Evolutionary conservation across 2,113 vertebrate species (phyloP).

Genomic region (Amphilophus citrinellus): DNA sequence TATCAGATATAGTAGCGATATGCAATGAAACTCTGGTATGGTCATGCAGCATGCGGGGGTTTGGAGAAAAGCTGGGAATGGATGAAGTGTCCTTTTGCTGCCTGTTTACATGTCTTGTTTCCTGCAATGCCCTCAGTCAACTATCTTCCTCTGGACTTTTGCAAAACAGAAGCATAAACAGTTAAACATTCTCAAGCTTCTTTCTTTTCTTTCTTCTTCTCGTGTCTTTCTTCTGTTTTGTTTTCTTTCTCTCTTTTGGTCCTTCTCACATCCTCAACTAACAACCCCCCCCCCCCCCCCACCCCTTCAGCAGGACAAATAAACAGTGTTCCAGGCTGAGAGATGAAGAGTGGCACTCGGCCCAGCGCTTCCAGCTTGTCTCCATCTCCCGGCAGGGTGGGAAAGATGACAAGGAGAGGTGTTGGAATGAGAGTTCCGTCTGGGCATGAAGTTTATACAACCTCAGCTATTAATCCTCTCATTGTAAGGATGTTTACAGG

Average conservation of each 20-base stretch:
- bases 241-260: slow-evolving; percentile 22
- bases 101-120: slow-evolving; percentile 10
- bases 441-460: slow-evolving; percentile 66
- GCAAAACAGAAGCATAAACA: slow-evolving; percentile 31
- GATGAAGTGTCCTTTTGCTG: neutral
- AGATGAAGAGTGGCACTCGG: slow-evolving; percentile 42
- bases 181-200: slow-evolving; percentile 8
- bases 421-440: slow-evolving; percentile 65
- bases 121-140: neutral
- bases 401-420: slow-evolving; percentile 63
- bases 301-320: slow-evolving; percentile 62
- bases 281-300: slow-evolving; percentile 37
- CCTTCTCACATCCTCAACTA: slow-evolving; percentile 31
- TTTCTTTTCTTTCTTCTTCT: neutral
- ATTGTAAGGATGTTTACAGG: slow-evolving; percentile 19
- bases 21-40: neutral
- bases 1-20: slow-evolving; percentile 37
- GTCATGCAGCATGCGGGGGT: slow-evolving; percentile 3
- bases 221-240: slow-evolving; percentile 9
- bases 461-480: slow-evolving; percentile 60
- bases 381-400: slow-evolving; percentile 58
- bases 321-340: slow-evolving; percentile 63
- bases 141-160: neutral
- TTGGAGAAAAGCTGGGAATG: neutral
- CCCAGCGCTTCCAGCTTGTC: slow-evolving; percentile 65